Evolutionary conservation across 2,888 invertebrate species (phyloP).

Genomic region (Atrina japonica): DNA sequence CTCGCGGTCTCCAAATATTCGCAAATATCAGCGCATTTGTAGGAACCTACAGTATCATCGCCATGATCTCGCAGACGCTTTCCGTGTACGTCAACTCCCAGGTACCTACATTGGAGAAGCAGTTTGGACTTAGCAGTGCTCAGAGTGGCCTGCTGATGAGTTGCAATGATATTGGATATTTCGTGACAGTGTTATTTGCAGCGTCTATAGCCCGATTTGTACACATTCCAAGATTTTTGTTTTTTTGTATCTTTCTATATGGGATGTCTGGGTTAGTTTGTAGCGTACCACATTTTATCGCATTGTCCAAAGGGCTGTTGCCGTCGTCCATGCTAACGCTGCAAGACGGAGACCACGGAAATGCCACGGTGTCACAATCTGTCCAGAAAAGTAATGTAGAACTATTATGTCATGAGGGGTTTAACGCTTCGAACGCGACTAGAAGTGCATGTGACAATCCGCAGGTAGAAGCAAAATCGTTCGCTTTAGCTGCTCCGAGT

Average conservation of each 20-base stretch:
- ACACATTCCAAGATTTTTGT: slow-evolving; percentile 38
- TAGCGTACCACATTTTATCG: slow-evolving; percentile 37
- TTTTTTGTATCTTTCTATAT: slow-evolving; percentile 25
- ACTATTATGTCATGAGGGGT: background rate
- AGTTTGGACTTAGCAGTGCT: slow-evolving; percentile 34
- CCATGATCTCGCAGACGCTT: slow-evolving; percentile 30
- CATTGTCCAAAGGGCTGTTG: background rate
- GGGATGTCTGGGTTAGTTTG: slow-evolving; percentile 36
- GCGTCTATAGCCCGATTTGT: slow-evolving; percentile 24
- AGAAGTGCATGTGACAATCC: background rate
- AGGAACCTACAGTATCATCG: slow-evolving; percentile 31
- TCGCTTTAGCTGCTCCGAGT: slow-evolving; percentile 3
- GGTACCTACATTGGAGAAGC: slow-evolving; percentile 38
- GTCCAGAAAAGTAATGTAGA: no score
- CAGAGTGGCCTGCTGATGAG: slow-evolving; percentile 40
- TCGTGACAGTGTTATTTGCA: slow-evolving; percentile 11
- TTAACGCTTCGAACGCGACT: background rate
- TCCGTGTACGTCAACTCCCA: slow-evolving; percentile 33
- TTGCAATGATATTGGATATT: slow-evolving; percentile 37
- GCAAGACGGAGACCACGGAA: background rate
- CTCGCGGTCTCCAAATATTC: slow-evolving; percentile 35
- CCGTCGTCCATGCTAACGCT: no score
- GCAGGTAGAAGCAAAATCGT: background rate
- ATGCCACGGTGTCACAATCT: no score
- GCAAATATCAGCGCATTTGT: slow-evolving; percentile 47